Percentiles rank a stretch among this genome's conserved stretches.
Conservation (phyloP, 1,140 invertebrate genomes). For the Mactra quadrangularis region DNA sequence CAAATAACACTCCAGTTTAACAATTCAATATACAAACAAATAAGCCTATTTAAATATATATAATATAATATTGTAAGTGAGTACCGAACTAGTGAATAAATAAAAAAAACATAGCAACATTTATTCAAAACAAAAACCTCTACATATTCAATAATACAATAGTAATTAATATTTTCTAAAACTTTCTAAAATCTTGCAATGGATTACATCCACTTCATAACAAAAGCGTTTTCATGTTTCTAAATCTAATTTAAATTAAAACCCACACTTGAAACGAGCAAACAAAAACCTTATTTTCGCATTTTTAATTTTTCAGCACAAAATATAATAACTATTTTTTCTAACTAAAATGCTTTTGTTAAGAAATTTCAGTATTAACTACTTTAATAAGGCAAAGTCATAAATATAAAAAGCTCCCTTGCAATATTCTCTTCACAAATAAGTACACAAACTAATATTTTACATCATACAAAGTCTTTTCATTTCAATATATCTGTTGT, state of each 20-base stretch:
- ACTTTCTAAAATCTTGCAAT: constrained; percentile 32
- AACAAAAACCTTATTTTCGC: too few relatives aligned
- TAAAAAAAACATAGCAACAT: constrained; percentile 25
- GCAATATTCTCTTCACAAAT: constrained; percentile 4
- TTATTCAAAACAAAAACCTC: constrained; percentile 22
- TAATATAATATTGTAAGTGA: too few relatives aligned
- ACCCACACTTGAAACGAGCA: neutral
- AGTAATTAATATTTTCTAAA: constrained; percentile 19
- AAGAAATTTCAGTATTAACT: constrained; percentile 30
- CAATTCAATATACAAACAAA: constrained; percentile 20
- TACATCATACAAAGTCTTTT: constrained; percentile 15
- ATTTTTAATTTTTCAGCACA: too few relatives aligned
- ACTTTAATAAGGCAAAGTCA: constrained; percentile 8
- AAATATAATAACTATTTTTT: too few relatives aligned
- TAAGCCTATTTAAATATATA: constrained; percentile 7
- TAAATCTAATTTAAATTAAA: neutral
- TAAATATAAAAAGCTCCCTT: constrained; percentile 37
- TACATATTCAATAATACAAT: constrained; percentile 16
- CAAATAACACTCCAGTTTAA: constrained; percentile 10
- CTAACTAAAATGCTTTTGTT: constrained; percentile 47
- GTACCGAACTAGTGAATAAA: constrained; percentile 35
- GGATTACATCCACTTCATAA: constrained; percentile 19
- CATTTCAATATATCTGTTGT: neutral
- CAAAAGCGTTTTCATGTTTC: constrained; percentile 7
- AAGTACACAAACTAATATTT: neutral